These are phyloP conservation scores for Gallinago media DNA, from an alignment of 2,113 vertebrate species.

Conservation along the genomic window DNA sequence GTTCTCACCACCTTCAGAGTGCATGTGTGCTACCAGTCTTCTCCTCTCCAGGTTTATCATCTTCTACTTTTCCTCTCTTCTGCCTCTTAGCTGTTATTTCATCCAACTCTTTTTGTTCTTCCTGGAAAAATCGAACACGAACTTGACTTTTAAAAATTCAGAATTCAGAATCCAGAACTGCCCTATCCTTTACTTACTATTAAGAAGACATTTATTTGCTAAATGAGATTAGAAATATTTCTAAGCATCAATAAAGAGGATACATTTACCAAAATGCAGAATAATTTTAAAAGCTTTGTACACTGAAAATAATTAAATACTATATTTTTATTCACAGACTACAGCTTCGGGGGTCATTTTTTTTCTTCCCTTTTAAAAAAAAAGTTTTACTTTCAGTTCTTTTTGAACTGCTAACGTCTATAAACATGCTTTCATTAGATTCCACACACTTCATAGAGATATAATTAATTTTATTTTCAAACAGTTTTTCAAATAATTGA, in stretches of 20 bases:
- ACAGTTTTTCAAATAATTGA: background rate
- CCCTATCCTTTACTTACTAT: background rate
- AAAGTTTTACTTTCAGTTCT: background rate
- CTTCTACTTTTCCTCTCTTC: slow-evolving; percentile 94
- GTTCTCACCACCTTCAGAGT: too few species aligned
- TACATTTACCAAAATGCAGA: background rate
- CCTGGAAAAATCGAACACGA: slow-evolving; percentile 76
- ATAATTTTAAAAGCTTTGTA: background rate
- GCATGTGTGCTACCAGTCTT: too few species aligned
- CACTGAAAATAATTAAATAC: background rate
- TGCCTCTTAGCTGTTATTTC: slow-evolving; percentile 97
- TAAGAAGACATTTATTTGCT: background rate
- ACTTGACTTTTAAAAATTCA: background rate
- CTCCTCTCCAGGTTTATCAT: slow-evolving; percentile 94
- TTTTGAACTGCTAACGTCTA: background rate
- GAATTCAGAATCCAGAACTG: background rate
- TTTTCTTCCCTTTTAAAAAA: background rate
- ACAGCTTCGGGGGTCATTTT: background rate
- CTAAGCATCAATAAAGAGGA: background rate
- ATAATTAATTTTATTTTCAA: background rate
- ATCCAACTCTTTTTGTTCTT: slow-evolving; percentile 95
- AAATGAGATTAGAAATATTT: background rate
- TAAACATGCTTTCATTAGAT: background rate
- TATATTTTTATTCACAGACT: background rate
- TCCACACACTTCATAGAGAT: background rate